Conservation (phyloP, 2,797 vertebrate genomes). For the Acrocephalus scirpaceus region DNA sequence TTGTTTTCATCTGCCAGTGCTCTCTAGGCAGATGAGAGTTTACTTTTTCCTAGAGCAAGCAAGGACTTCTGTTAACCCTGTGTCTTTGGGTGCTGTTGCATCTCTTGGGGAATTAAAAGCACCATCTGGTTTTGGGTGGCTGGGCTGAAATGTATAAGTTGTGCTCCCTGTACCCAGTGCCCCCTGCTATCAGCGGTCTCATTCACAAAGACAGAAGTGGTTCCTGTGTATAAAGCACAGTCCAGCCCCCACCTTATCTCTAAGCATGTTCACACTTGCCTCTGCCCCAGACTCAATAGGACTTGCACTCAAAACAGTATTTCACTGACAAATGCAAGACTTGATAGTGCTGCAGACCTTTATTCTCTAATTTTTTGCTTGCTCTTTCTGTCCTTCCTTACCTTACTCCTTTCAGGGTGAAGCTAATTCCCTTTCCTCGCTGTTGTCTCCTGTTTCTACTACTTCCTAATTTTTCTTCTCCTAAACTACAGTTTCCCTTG, state of each 20-base stretch:
- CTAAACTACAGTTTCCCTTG: not conserved
- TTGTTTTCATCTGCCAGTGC: not conserved
- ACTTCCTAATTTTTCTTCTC: not conserved
- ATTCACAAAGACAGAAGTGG: not conserved
- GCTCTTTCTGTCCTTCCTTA: not conserved
- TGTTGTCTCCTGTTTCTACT: not conserved
- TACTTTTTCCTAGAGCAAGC: not conserved
- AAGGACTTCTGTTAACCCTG: not conserved
- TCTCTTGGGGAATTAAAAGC: not conserved
- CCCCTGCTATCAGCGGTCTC: not conserved
- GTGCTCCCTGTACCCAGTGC: not conserved
- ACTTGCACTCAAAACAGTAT: not conserved
- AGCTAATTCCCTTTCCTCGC: not conserved
- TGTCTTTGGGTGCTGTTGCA: not conserved
- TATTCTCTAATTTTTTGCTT: not conserved
- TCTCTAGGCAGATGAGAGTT: not conserved
- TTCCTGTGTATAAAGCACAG: not conserved
- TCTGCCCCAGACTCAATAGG: not conserved
- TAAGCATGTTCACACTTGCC: not conserved
- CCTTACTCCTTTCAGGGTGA: not conserved
- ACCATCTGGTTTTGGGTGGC: not conserved
- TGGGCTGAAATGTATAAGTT: not conserved
- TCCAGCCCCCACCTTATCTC: not conserved
- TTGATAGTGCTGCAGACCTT: not conserved
- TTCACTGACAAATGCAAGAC: not conserved